phyloP scores from a whole-genome alignment of 2,797 vertebrate species.

The Dipus sagitta region DNA sequence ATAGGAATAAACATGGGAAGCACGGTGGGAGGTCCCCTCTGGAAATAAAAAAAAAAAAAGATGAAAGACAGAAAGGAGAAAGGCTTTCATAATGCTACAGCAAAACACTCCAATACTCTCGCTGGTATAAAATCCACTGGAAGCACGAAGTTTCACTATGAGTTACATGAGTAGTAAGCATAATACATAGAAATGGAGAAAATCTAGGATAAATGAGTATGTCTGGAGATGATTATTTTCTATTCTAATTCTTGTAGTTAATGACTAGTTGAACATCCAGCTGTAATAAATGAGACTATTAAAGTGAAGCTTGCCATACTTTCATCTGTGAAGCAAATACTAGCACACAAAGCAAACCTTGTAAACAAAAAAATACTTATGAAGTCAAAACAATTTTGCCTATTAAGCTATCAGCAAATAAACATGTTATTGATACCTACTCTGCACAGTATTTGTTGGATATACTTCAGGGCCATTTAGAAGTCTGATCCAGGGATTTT shows the following conservation, averaged over 20 bases:
- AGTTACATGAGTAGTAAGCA: not conserved
- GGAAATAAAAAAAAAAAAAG: conserved; percentile 6
- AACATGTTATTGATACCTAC: not conserved
- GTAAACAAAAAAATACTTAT: not conserved
- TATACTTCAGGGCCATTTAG: not conserved
- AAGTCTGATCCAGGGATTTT: not conserved
- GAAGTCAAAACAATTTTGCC: not conserved
- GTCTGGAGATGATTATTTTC: not conserved
- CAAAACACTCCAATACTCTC: conserved; percentile 6
- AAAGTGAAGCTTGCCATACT: not conserved
- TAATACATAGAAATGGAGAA: not conserved
- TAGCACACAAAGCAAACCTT: not conserved
- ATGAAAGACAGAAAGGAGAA: not conserved
- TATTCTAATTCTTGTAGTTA: not conserved
- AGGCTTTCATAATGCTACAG: not conserved
- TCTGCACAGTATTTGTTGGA: not conserved
- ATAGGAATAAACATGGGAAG: not conserved
- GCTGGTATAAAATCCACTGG: not conserved
- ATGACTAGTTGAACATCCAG: not conserved
- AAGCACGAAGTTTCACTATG: not conserved
- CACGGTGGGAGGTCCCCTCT: not conserved
- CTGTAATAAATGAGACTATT: conserved; percentile 15
- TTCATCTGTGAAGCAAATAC: not conserved
- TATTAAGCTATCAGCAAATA: not conserved
- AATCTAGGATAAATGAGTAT: conserved; percentile 3